Percentiles rank a stretch among this genome's conserved stretches.
Evolutionary conservation across 2,797 vertebrate species (phyloP).

Genomic region (Lepus townsendii): DNA sequence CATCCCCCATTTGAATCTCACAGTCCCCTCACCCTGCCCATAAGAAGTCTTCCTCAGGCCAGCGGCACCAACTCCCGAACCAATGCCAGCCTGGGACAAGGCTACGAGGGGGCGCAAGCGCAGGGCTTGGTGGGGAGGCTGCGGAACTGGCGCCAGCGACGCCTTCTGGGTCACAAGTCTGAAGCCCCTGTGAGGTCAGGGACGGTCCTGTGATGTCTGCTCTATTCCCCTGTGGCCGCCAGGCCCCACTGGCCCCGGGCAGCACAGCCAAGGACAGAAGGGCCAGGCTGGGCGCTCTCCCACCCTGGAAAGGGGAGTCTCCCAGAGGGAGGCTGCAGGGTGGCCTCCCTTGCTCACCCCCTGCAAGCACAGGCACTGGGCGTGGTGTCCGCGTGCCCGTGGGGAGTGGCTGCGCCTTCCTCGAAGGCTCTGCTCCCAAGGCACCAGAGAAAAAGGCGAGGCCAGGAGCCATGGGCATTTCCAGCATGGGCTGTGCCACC

Average conservation of each 20-base stretch:
- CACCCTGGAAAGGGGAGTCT: rapidly evolving
- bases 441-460: neutral
- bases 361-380: no score
- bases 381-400: no score
- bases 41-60: neutral
- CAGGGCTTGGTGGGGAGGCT: neutral
- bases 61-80: rapidly evolving
- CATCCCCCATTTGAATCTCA: neutral
- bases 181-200: neutral
- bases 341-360: neutral
- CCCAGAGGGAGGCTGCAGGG: no score
- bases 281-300: rapidly evolving
- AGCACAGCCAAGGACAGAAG: neutral
- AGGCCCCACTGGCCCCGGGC: rapidly evolving
- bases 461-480: neutral
- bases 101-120: neutral
- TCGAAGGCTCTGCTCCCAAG: no score
- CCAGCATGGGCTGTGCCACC: neutral
- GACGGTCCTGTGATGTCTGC: neutral
- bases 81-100: neutral
- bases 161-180: neutral
- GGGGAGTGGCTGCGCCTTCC: rapidly evolving
- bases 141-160: rapidly evolving
- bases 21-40: neutral
- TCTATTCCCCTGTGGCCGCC: rapidly evolving